phyloP scores from a whole-genome alignment of 2,797 vertebrate genomes.

The Falco cherrug region DNA sequence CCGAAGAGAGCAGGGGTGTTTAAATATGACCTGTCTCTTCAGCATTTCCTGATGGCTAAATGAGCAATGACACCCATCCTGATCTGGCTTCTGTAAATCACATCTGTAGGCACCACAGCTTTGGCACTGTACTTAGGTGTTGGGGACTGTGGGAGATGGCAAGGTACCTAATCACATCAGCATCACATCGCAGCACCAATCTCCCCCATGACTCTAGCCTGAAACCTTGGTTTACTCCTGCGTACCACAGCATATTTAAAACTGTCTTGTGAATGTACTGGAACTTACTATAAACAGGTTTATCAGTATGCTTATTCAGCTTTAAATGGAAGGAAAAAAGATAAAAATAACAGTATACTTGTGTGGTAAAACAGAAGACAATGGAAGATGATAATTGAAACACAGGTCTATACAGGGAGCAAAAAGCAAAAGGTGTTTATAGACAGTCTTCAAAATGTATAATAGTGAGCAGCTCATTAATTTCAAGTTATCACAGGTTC shows the following conservation, averaged over 20 bases:
- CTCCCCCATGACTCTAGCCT: not conserved
- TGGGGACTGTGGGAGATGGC: not conserved
- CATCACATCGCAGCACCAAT: accelerated
- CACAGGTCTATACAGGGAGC: accelerated
- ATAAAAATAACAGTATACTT: not conserved
- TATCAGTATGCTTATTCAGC: not conserved
- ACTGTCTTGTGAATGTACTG: not conserved
- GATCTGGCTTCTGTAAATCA: not conserved
- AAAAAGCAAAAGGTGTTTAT: not conserved
- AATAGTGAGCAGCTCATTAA: not conserved
- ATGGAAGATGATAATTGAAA: not conserved
- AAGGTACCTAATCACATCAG: not conserved
- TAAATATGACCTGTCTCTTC: not conserved
- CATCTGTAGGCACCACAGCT: not conserved
- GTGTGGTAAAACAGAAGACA: not conserved
- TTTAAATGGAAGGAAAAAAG: not conserved
- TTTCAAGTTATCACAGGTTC: not conserved
- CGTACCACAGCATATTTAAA: not conserved
- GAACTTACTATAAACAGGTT: not conserved
- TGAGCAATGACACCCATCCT: too few relatives aligned
- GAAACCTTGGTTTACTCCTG: not conserved
- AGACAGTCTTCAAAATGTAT: not conserved
- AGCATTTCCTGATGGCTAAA: not conserved
- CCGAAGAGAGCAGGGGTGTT: not conserved
- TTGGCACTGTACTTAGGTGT: accelerated